Base-by-base conservation (phyloP, 2,888 invertebrate species). In the Papilio gigon region DNA sequence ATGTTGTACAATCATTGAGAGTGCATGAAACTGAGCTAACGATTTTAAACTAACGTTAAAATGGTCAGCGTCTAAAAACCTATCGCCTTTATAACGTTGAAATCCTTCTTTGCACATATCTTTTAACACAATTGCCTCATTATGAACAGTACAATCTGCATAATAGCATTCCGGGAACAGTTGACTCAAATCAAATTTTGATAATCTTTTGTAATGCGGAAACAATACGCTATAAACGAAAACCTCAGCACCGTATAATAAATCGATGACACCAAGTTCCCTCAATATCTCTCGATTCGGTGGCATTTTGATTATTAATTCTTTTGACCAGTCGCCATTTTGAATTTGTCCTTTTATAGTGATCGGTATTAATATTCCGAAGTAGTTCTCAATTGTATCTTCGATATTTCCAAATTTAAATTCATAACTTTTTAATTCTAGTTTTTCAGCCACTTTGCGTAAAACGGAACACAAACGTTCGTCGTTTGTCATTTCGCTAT, bases 331-430 rank as follows among this genome's bases (percentile, higher is more conserved):
- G 47, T 70, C 58, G 11, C 42, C 66, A 11, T 70, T 62, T 12
- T 65, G 25, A 0, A n/a, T 70, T 22, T 35, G 59, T 37, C 68
- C 75, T 20, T 59, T 40, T 6, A 77, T 20, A 6, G 67, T 74
- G 2, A 73, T 20, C 1, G 73, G 71, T 17, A 69, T 62, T 4
- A 75, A 61, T 5, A 71, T 50, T 9, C 76, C 74, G 27, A 73
- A 73, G 42, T 75, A 75, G 44, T 74, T 76, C 65, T 74, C 75
- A 14, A 75, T 72, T 17, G 35, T 70, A 42, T 73, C 69, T 58
- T 67, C 67, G 22, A 66, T 30, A 14, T n/a, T 40, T 12, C 33
- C 9, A 11, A 22, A 42, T 33, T 42, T 50, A 14, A 25, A 33
- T 40, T 40, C 22, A 53, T 60, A 65, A 25, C 40, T 40, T 33